A percentile compares a stretch with the other conserved stretches of the same genome.
Evolutionary conservation across 1,140 invertebrate species (phyloP).

Genomic region (Drosophila parabipectinata): DNA sequence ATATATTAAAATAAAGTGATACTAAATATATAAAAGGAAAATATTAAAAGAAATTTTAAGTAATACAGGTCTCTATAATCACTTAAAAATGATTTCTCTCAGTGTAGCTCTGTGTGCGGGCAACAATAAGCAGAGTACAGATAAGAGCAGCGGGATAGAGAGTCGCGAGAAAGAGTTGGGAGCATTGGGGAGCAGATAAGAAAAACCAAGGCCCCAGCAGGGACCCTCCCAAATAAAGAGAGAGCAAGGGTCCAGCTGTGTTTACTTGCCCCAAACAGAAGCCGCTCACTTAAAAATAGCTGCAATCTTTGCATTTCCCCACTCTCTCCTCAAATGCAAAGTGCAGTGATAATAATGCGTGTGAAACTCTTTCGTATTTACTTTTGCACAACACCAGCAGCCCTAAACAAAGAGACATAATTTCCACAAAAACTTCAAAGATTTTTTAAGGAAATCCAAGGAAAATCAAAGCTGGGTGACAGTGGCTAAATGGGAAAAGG

Average conservation of each 20-base stretch:
- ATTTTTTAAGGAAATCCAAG: not conserved
- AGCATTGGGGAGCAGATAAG: slow-evolving; percentile 55
- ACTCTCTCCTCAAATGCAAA: slow-evolving; percentile 14
- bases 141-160: slow-evolving; percentile 28
- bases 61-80: no score
- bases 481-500: slow-evolving; percentile 1
- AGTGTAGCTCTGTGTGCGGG: slow-evolving; percentile 44
- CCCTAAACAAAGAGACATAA: not conserved
- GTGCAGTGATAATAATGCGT: slow-evolving; percentile 58
- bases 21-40: no score
- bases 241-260: slow-evolving; percentile 56
- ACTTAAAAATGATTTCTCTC: not conserved
- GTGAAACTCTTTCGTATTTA: slow-evolving; percentile 73
- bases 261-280: slow-evolving; percentile 40
- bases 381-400: slow-evolving; percentile 49
- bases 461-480: slow-evolving; percentile 20
- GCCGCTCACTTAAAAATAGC: slow-evolving; percentile 56
- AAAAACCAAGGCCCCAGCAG: slow-evolving; percentile 52
- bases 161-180: slow-evolving; percentile 3
- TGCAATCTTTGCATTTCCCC: not conserved
- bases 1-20: no score
- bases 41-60: no score
- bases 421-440: not conserved
- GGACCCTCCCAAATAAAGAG: slow-evolving; percentile 16
- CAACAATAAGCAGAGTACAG: slow-evolving; percentile 38